These are phyloP conservation scores for Aphelenchoides avenae DNA, from an alignment of 1,140 invertebrate genomes.

Conservation along the genomic window DNA sequence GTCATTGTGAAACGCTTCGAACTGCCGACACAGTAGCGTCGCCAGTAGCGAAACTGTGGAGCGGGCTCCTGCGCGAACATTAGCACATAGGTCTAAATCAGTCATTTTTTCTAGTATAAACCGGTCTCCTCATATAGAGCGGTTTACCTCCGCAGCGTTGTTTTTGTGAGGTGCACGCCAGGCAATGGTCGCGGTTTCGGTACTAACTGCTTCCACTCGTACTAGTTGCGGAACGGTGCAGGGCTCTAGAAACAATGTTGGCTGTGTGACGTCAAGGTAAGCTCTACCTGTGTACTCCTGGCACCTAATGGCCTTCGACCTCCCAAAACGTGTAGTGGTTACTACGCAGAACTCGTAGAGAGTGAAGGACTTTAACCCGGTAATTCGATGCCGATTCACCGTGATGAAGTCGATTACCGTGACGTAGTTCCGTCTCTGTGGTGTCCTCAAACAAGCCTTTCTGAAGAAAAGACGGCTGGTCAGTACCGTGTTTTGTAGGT, in stretches of 20 bases:
- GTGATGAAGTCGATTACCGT: slow-evolving; percentile 58
- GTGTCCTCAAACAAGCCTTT: slow-evolving; percentile 47
- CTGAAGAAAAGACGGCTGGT: no score
- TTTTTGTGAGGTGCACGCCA: slow-evolving; percentile 56
- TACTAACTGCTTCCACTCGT: slow-evolving; percentile 51
- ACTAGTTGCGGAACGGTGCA: slow-evolving; percentile 56
- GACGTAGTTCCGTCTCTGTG: slow-evolving; percentile 45
- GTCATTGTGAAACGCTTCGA: slow-evolving; percentile 51
- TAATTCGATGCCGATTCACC: slow-evolving; percentile 49
- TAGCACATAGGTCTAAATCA: slow-evolving; percentile 55
- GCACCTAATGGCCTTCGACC: slow-evolving; percentile 47
- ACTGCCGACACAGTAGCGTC: slow-evolving; percentile 43
- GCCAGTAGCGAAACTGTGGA: slow-evolving; percentile 55
- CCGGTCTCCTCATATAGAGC: no score
- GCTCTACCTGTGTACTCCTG: slow-evolving; percentile 57
- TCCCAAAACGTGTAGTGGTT: slow-evolving; percentile 51
- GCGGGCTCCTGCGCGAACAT: slow-evolving; percentile 57
- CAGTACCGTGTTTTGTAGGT: slow-evolving; percentile 43
- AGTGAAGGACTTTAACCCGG: slow-evolving; percentile 52
- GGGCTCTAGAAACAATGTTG: slow-evolving; percentile 49
- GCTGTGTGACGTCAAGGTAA: no score
- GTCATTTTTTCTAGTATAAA: no score
- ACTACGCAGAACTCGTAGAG: slow-evolving; percentile 56
- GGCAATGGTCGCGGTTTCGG: slow-evolving; percentile 55
- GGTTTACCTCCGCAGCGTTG: slow-evolving; percentile 51